Evolutionary conservation across 2,888 invertebrate genomes (phyloP).

Genomic region (Limnephilus lunatus): DNA sequence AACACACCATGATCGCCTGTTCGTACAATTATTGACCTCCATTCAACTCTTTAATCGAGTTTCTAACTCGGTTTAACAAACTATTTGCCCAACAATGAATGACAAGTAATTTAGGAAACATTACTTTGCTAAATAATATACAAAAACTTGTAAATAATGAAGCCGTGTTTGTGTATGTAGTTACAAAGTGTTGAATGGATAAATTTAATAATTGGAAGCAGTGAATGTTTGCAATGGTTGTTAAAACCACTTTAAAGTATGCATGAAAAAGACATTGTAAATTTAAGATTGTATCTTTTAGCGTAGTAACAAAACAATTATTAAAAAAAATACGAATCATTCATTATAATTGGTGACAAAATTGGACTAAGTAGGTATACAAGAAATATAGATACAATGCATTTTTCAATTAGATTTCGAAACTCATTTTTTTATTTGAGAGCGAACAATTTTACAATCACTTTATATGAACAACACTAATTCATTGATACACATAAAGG

Average conservation of each 20-base stretch:
- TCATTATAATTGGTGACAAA: not conserved
- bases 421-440: not conserved
- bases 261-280: too few relatives aligned
- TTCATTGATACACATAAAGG: not conserved
- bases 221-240: not conserved
- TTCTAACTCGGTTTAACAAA: not conserved
- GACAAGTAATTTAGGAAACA: not conserved
- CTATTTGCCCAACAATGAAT: not conserved
- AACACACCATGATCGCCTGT: not conserved
- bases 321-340: not conserved
- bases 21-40: not conserved
- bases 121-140: not conserved
- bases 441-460: not conserved
- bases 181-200: not conserved
- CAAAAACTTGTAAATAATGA: not conserved
- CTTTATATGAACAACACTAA: not conserved
- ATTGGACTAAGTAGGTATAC: not conserved
- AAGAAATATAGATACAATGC: too few relatives aligned
- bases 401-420: too few relatives aligned
- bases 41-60: not conserved
- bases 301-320: not conserved
- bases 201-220: not conserved
- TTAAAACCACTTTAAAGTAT: not conserved
- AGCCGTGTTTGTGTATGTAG: not conserved
- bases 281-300: not conserved